Evolutionary conservation across 2,113 vertebrate species (phyloP).

Genomic region (Coptodon rendalli): DNA sequence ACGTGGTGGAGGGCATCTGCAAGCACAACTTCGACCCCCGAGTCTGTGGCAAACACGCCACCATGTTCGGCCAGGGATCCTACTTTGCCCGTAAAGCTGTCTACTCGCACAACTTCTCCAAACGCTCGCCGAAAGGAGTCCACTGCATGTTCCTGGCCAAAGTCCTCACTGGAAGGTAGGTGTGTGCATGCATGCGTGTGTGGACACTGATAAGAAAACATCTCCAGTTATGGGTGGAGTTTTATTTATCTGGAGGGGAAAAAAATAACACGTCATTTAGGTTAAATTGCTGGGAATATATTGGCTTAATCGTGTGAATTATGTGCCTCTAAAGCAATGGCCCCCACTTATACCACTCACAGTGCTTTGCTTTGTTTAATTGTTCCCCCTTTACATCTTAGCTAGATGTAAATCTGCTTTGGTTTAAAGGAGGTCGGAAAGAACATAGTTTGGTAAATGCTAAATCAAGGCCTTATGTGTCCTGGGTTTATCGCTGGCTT

Average conservation of each 20-base stretch:
- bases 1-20: conserved; percentile 96
- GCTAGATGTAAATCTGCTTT: background rate
- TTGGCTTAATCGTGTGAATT: background rate
- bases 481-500: background rate
- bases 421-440: background rate
- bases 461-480: background rate
- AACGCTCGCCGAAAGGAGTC: conserved; percentile 86
- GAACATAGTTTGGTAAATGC: background rate
- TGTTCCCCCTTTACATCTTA: background rate
- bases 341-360: background rate
- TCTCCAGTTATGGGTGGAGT: background rate
- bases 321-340: background rate
- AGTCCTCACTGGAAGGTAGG: conserved; percentile 86
- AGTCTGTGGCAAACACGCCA: conserved; percentile 96
- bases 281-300: background rate
- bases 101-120: conserved; percentile 97
- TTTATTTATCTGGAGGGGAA: background rate
- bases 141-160: conserved; percentile 99
- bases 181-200: background rate
- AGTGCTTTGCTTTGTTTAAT: background rate
- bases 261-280: background rate
- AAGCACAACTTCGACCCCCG: conserved; percentile 99
- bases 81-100: conserved; percentile 96
- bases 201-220: background rate
- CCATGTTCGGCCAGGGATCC: conserved; percentile 98